Evolutionary conservation across 2,888 invertebrate species (phyloP).

Genomic region (Monochamus alternatus): DNA sequence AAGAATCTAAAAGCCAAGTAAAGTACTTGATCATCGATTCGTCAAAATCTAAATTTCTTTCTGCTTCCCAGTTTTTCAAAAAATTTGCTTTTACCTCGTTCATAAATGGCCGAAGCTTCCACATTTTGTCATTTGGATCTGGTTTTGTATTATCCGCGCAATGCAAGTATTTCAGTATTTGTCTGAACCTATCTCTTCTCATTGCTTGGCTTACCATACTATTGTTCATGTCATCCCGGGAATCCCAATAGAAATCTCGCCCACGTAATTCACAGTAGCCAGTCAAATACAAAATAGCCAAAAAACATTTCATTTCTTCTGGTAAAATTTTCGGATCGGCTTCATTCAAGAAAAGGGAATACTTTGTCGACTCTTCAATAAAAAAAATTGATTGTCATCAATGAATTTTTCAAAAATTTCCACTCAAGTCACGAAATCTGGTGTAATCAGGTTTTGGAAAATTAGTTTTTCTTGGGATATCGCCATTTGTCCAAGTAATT

Average conservation of each 20-base stretch:
- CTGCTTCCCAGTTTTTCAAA: too few species aligned
- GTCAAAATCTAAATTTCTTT: too few species aligned
- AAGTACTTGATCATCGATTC: too few species aligned
- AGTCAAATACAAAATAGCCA: constrained; percentile 28
- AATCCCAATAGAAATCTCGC: constrained; percentile 32
- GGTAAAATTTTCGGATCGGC: constrained; percentile 28
- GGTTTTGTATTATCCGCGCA: constrained; percentile 45
- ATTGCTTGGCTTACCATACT: constrained; percentile 36
- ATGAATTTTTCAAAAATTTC: constrained; percentile 29
- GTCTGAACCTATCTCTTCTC: constrained; percentile 41
- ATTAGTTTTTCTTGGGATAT: too few species aligned
- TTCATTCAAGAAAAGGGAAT: constrained; percentile 34
- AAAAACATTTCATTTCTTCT: constrained; percentile 30
- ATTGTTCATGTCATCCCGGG: constrained; percentile 37
- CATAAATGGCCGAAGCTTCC: too few species aligned
- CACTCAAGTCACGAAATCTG: too few species aligned
- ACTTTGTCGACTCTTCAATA: constrained; percentile 29
- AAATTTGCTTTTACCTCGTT: too few species aligned
- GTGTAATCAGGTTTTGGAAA: too few species aligned
- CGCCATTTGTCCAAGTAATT: constrained; percentile 31
- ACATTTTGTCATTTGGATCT: constrained; percentile 39
- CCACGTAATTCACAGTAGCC: constrained; percentile 27
- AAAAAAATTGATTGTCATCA: constrained; percentile 29
- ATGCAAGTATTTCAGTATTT: constrained; percentile 43
- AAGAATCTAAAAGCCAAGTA: constrained; percentile 28